phyloP scores from a whole-genome alignment of 2,888 invertebrate genomes.

The Candidula unifasciata region DNA sequence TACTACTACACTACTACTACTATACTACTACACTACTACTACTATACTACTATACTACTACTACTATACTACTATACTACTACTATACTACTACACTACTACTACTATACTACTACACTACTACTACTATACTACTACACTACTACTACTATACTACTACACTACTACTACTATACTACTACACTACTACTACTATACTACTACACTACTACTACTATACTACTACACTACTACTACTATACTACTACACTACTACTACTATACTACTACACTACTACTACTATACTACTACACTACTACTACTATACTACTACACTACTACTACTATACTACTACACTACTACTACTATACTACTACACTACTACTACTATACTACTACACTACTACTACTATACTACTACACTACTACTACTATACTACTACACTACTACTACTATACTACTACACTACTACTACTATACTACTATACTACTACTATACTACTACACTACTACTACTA shows the following conservation, averaged over 20 bases:
- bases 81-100: no score
- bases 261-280: not conserved
- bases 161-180: not conserved
- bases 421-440: not conserved
- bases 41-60: not conserved
- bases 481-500: no score
- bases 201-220: not conserved
- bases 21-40: not conserved
- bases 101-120: no score
- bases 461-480: not conserved
- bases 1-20: not conserved
- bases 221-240: not conserved
- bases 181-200: not conserved
- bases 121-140: no score
- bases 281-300: not conserved
- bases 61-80: not conserved
- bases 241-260: not conserved
- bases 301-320: not conserved
- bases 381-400: not conserved
- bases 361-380: not conserved
- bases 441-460: not conserved
- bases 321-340: not conserved
- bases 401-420: not conserved
- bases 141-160: no score
- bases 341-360: not conserved